Evolutionary conservation across 1,140 invertebrate species (phyloP).

Genomic region (Episyrphus balteatus): DNA sequence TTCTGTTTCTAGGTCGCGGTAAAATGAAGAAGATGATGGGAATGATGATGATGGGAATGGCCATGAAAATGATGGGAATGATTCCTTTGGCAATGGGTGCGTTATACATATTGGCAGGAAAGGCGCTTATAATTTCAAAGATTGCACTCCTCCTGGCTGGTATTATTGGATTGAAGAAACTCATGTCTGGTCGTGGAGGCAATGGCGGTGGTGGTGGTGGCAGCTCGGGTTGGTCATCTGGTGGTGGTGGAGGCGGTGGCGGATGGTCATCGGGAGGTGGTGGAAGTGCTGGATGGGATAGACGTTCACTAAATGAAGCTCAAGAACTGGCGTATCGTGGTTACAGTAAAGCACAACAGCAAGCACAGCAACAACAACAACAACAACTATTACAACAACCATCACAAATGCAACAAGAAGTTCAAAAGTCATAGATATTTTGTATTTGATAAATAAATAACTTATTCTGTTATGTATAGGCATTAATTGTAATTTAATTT

Average conservation of each 20-base stretch:
- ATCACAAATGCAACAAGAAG: conserved; percentile 8
- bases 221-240: conserved; percentile 41
- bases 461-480: too few relatives aligned
- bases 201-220: conserved; percentile 43
- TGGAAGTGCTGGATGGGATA: conserved; percentile 37
- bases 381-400: conserved; percentile 4
- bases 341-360: conserved; percentile 30
- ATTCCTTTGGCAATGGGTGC: conserved; percentile 61
- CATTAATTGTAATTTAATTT: too few relatives aligned
- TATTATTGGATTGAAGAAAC: conserved; percentile 68
- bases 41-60: conserved; percentile 69
- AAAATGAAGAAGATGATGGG: conserved; percentile 77
- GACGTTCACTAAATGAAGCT: conserved; percentile 39
- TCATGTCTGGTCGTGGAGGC: conserved; percentile 52
- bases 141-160: conserved; percentile 63
- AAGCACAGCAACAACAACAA: conserved; percentile 7
- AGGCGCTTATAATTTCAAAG: conserved; percentile 66
- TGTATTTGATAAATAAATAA: too few relatives aligned
- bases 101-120: conserved; percentile 61
- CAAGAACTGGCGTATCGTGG: conserved; percentile 58
- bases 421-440: conserved; percentile 19
- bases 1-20: conserved; percentile 46
- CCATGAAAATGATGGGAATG: conserved; percentile 62
- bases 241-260: conserved; percentile 49
- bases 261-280: conserved; percentile 39